phyloP scores from a whole-genome alignment of 2,113 vertebrate genomes.

The Micromys minutus region DNA sequence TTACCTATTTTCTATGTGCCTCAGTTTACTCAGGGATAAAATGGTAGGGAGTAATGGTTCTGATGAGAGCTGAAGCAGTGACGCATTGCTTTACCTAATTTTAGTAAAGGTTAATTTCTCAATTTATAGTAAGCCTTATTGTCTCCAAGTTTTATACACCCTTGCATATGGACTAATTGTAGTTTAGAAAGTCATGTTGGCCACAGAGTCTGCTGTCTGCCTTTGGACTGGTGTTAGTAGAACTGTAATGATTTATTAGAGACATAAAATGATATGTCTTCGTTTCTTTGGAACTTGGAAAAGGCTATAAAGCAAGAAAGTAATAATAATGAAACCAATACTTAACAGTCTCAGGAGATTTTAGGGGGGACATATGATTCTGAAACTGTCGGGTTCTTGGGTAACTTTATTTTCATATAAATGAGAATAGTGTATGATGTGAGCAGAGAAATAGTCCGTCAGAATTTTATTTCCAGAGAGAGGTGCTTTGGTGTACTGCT shows the following conservation, averaged over 20 bases:
- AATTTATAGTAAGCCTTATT: neutral
- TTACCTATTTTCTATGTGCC: neutral
- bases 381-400: constrained; percentile 33
- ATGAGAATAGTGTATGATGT: neutral
- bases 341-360: neutral
- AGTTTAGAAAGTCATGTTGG: neutral
- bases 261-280: constrained; percentile 4
- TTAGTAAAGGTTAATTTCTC: neutral
- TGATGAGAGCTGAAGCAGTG: neutral
- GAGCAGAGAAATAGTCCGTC: neutral
- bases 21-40: constrained; percentile 16
- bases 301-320: constrained; percentile 20
- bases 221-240: neutral
- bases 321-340: constrained; percentile 7
- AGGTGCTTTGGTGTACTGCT: neutral
- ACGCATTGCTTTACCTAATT: neutral
- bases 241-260: constrained; percentile 30
- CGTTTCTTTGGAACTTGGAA: constrained; percentile 1
- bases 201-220: neutral
- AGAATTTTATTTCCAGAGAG: constrained; percentile 22
- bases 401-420: constrained; percentile 1
- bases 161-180: neutral
- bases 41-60: neutral
- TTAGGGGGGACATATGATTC: neutral
- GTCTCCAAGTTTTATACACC: neutral